A percentile compares a stretch with the other conserved stretches of the same genome.
phyloP scores from a whole-genome alignment of 2,888 invertebrate species.

The Drosophila conformis region DNA sequence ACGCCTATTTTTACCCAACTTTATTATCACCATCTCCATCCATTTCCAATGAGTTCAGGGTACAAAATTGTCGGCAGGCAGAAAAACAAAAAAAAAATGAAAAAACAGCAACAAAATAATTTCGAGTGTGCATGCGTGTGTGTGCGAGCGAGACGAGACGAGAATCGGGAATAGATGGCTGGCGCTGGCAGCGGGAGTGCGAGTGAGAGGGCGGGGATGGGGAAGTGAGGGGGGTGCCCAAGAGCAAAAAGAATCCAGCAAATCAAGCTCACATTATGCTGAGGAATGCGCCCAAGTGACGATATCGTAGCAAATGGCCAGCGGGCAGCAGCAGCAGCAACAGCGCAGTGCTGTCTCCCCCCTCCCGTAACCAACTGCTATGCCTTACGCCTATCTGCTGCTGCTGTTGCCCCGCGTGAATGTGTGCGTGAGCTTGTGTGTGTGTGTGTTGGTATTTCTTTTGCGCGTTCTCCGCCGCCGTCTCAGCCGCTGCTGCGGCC shows the following conservation, averaged over 20 bases:
- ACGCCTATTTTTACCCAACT: neutral
- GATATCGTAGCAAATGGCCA: constrained; percentile 82
- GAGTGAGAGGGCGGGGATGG: neutral
- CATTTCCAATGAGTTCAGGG: neutral
- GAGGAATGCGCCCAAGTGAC: constrained; percentile 84
- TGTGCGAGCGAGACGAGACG: constrained; percentile 29
- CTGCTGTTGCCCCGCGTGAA: constrained; percentile 7
- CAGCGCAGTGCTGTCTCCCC: constrained; percentile 12
- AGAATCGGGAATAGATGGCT: constrained; percentile 33
- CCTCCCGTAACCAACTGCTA: neutral
- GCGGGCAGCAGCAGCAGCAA: constrained; percentile 54
- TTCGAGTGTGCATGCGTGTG: constrained; percentile 58
- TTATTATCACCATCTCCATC: neutral
- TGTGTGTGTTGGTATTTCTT: constrained; percentile 55
- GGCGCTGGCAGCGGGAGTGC: constrained; percentile 22
- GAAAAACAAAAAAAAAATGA: constrained; percentile 39
- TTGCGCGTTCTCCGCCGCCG: constrained; percentile 51
- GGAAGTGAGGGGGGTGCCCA: constrained; percentile 20
- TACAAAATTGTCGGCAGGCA: constrained; percentile 39
- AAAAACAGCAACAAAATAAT: constrained; percentile 76
- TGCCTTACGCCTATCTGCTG: neutral
- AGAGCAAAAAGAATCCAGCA: constrained; percentile 82
- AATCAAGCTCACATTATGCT: constrained; percentile 84
- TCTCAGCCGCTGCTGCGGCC: constrained; percentile 52
- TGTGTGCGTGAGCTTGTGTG: constrained; percentile 18